Conservation (phyloP, 2,113 vertebrate genomes). For the Apus apus region DNA sequence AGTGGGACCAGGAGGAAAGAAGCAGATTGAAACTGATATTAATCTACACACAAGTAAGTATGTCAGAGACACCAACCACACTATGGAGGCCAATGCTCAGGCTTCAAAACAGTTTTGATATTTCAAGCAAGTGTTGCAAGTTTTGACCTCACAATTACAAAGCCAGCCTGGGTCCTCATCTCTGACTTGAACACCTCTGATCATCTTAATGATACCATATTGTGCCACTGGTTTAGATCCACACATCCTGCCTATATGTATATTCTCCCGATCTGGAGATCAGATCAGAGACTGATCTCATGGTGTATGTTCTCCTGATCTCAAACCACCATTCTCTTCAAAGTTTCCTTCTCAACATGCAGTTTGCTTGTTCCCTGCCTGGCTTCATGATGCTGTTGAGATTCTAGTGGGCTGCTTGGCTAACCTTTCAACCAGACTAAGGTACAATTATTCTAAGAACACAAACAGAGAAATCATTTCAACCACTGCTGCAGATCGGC, state of each 20-base stretch:
- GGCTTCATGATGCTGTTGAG: not conserved
- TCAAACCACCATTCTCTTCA: not conserved
- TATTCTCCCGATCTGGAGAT: not conserved
- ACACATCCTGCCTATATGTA: too few relatives aligned
- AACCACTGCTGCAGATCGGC: not conserved
- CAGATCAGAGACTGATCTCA: too few relatives aligned
- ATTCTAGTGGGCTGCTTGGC: not conserved
- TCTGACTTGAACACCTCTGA: rapidly evolving
- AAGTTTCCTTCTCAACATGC: not conserved
- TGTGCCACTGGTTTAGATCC: not conserved
- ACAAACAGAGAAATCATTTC: not conserved
- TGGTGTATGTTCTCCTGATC: not conserved
- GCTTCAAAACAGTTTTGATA: not conserved
- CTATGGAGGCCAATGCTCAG: not conserved
- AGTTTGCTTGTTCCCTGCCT: not conserved
- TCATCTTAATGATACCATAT: rapidly evolving
- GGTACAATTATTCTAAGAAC: not conserved
- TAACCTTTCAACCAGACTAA: not conserved
- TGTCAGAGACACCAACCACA: not conserved
- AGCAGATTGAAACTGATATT: not conserved
- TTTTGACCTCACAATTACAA: not conserved
- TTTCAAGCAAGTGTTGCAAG: not conserved
- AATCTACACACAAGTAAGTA: not conserved
- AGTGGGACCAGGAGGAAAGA: not conserved
- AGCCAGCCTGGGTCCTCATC: not conserved